A percentile compares a stretch with the other conserved stretches of the same genome.
These are phyloP conservation scores for Archegozetes longisetosus DNA, from an alignment of 1,140 invertebrate species.

Conservation along the genomic window DNA sequence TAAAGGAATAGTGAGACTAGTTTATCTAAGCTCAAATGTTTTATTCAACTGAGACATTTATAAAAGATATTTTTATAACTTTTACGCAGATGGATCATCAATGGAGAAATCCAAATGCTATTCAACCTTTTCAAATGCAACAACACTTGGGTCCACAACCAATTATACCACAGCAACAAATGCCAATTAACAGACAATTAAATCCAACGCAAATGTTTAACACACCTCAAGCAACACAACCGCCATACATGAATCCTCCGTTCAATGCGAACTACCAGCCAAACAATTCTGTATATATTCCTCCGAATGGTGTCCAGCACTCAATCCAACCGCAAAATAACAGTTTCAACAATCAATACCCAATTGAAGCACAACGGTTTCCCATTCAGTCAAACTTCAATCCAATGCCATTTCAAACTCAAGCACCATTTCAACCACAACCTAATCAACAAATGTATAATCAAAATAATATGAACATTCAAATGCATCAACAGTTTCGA, in stretches of 20 bases:
- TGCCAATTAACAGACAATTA: neutral
- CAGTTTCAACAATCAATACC: neutral
- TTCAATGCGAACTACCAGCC: too few species aligned
- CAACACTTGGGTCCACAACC: neutral
- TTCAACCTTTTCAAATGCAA: neutral
- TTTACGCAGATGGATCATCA: neutral
- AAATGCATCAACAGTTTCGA: neutral
- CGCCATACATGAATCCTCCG: too few species aligned
- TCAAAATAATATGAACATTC: neutral
- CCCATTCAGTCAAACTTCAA: neutral
- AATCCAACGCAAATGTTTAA: neutral
- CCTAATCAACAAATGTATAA: neutral
- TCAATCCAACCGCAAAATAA: neutral
- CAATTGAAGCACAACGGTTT: neutral
- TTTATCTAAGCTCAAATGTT: too few species aligned
- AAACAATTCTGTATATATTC: too few species aligned
- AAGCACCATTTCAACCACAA: neutral
- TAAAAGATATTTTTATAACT: too few species aligned
- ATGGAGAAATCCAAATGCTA: neutral
- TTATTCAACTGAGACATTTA: too few species aligned
- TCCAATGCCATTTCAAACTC: neutral
- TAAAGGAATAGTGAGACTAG: too few species aligned
- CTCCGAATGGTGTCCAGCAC: too few species aligned
- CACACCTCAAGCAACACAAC: too few species aligned
- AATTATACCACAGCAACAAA: neutral